These are phyloP conservation scores for Oedothorax gibbosus DNA, from an alignment of 1,140 invertebrate genomes.

Conservation along the genomic window DNA sequence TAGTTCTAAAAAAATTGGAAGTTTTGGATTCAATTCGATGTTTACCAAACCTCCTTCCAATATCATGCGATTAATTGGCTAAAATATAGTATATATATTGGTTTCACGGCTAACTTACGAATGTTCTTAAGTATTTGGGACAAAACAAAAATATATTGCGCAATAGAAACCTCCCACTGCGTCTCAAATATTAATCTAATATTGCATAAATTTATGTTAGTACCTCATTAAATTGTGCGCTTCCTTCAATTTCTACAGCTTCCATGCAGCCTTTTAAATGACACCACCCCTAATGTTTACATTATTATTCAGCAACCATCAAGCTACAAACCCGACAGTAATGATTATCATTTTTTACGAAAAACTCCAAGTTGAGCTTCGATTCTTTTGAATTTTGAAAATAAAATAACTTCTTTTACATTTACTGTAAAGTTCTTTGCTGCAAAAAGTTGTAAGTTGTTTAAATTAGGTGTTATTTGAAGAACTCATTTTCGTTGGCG, in stretches of 20 bases:
- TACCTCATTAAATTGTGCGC: constrained; percentile 47
- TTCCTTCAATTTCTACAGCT: constrained; percentile 19
- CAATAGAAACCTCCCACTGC: not conserved
- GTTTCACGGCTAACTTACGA: no score
- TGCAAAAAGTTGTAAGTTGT: not conserved
- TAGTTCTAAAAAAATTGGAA: no score
- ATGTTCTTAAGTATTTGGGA: no score
- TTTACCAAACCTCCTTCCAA: no score
- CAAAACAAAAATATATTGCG: no score
- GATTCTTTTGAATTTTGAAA: not conserved
- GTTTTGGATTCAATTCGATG: no score
- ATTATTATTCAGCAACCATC: constrained; percentile 52
- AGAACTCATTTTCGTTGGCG: constrained; percentile 29
- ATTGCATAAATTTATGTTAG: constrained; percentile 59
- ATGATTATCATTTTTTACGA: constrained; percentile 53
- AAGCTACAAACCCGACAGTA: constrained; percentile 6
- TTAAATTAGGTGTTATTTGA: not conserved
- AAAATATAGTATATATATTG: no score
- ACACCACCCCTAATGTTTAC: constrained; percentile 59
- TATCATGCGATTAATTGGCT: no score
- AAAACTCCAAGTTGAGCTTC: not conserved
- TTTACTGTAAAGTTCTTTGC: not conserved
- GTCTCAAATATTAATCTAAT: constrained; percentile 56
- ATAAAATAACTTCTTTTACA: not conserved
- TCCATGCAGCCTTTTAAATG: constrained; percentile 31